phyloP scores from a whole-genome alignment of 2,888 invertebrate genomes.

The Diabrotica balteata region DNA sequence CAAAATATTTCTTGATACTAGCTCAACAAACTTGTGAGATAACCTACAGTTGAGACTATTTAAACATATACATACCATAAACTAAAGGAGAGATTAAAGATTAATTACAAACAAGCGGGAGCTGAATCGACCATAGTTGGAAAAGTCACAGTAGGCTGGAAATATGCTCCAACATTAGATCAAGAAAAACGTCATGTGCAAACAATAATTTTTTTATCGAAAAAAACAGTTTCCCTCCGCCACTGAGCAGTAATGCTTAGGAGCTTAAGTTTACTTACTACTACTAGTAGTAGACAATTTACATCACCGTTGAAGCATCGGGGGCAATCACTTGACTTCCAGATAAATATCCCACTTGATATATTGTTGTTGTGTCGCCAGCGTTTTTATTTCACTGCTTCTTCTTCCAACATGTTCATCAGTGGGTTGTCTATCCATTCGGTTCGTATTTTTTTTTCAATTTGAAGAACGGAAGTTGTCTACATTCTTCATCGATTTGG shows the following conservation, averaged over 20 bases:
- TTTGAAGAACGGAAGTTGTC: slow-evolving; percentile 4
- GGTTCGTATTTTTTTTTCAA: neutral
- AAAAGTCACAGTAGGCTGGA: too few species aligned
- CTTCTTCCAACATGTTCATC: slow-evolving; percentile 23
- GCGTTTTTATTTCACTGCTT: slow-evolving; percentile 11
- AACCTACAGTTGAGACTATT: too few species aligned
- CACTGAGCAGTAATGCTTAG: slow-evolving; percentile 6
- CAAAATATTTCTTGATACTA: too few species aligned
- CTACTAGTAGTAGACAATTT: slow-evolving; percentile 23
- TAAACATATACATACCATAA: too few species aligned
- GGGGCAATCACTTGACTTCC: slow-evolving; percentile 23
- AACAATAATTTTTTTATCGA: too few species aligned
- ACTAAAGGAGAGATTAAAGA: too few species aligned
- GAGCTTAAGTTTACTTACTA: slow-evolving; percentile 20
- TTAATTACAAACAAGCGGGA: too few species aligned
- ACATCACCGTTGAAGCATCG: slow-evolving; percentile 26
- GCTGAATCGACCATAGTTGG: too few species aligned
- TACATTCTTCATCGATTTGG: slow-evolving; percentile 2
- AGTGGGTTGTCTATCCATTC: slow-evolving; percentile 17
- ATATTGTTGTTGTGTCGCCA: slow-evolving; percentile 20
- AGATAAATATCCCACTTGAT: slow-evolving; percentile 27
- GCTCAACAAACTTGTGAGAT: too few species aligned
- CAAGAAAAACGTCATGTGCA: too few species aligned
- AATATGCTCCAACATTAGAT: too few species aligned
- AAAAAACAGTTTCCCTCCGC: neutral